Conservation (phyloP, 2,797 vertebrate species). For the Remorina albescens region DNA sequence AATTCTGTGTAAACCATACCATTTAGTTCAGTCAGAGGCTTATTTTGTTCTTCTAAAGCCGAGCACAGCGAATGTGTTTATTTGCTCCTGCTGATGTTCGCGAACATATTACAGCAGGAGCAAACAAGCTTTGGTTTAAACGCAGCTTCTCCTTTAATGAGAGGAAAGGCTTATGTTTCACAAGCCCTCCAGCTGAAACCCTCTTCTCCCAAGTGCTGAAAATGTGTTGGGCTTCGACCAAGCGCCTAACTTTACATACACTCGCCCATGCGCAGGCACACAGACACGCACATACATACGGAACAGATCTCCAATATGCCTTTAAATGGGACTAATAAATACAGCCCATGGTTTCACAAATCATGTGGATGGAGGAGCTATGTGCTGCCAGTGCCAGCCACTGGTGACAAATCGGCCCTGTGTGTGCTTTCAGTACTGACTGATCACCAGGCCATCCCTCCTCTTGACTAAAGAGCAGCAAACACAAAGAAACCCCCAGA, state of each 20-base stretch:
- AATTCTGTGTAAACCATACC: constrained; percentile 75
- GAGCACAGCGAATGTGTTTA: constrained; percentile 72
- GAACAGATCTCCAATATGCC: constrained; percentile 76
- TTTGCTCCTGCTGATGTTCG: constrained; percentile 79
- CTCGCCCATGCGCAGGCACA: constrained; percentile 26
- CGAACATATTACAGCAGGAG: constrained; percentile 81
- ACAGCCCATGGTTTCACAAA: constrained; percentile 82
- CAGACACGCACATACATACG: constrained; percentile 29
- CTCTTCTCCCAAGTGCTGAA: constrained; percentile 73
- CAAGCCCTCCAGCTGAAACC: constrained; percentile 74
- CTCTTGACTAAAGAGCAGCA: constrained; percentile 84
- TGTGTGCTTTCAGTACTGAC: constrained; percentile 82
- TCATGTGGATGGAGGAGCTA: constrained; percentile 80
- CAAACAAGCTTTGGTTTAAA: constrained; percentile 82
- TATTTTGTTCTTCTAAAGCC: constrained; percentile 72
- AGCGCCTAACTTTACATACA: constrained; percentile 56
- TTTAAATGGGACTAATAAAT: constrained; percentile 85
- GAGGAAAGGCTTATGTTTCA: constrained; percentile 81
- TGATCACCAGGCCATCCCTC: constrained; percentile 80
- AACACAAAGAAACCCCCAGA: constrained; percentile 82
- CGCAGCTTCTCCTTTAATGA: constrained; percentile 82
- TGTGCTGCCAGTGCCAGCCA: constrained; percentile 79
- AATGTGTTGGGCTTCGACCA: constrained; percentile 75
- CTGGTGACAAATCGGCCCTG: constrained; percentile 82
- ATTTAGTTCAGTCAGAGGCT: constrained; percentile 74